Conservation (phyloP, 2,113 vertebrate genomes). For the Phoxinus phoxinus region DNA sequence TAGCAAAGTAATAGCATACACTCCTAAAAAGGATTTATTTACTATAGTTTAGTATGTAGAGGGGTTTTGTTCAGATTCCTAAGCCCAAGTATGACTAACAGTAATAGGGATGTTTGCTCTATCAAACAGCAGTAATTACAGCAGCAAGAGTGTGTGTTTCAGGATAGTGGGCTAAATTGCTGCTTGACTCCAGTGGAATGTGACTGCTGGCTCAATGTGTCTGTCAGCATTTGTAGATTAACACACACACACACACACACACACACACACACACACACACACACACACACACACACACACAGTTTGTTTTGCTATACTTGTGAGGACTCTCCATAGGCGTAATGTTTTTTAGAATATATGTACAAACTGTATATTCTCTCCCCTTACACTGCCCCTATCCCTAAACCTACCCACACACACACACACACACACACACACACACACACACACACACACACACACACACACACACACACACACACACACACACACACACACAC, state of each 20-base stretch:
- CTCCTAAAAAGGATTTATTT: not conserved
- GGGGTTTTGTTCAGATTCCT: not conserved
- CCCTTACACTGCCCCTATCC: too few relatives aligned
- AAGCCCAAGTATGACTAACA: not conserved
- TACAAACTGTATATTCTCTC: too few relatives aligned
- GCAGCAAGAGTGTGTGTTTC: conserved; percentile 31
- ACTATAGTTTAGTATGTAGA: not conserved
- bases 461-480: too few relatives aligned
- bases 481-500: too few relatives aligned
- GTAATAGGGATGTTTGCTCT: not conserved
- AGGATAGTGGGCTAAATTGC: conserved; percentile 69
- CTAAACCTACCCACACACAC: too few relatives aligned
- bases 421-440: too few relatives aligned
- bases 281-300: too few relatives aligned
- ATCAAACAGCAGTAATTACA: not conserved
- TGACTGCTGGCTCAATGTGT: conserved; percentile 77
- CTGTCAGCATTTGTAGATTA: conserved; percentile 73
- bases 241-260: conserved; percentile 58
- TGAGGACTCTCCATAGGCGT: too few relatives aligned
- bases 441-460: too few relatives aligned
- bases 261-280: too few relatives aligned
- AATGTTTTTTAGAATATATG: too few relatives aligned
- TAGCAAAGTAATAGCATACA: not conserved
- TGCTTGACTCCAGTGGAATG: conserved; percentile 79
- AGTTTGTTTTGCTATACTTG: too few relatives aligned